A percentile compares a stretch with the other conserved stretches of the same genome.
These are phyloP conservation scores for Poecilia velifera DNA, from an alignment of 2,797 vertebrate genomes.

Conservation along the genomic window DNA sequence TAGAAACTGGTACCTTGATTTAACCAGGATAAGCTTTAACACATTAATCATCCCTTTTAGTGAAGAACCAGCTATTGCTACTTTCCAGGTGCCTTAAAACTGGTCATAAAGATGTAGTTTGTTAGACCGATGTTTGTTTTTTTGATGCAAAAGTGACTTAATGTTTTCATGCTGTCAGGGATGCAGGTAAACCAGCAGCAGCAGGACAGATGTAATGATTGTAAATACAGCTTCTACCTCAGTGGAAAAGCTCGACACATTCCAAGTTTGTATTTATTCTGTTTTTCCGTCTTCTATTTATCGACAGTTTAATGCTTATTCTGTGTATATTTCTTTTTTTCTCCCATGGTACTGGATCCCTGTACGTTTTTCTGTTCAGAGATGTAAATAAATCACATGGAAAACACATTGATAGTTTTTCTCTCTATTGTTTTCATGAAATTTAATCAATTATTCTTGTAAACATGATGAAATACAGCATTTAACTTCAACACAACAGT, in stretches of 20 bases:
- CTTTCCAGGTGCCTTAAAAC: constrained; percentile 55
- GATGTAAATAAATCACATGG: constrained; percentile 47
- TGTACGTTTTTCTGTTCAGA: constrained; percentile 14
- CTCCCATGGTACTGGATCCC: constrained; percentile 37
- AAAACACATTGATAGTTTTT: background rate
- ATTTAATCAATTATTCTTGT: background rate
- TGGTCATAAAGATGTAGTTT: background rate
- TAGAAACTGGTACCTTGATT: constrained; percentile 3
- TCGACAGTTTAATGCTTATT: constrained; percentile 9
- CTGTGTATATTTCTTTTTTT: constrained; percentile 19
- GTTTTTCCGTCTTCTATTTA: constrained; percentile 21
- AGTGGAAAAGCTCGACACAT: constrained; percentile 37
- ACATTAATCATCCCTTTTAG: constrained; percentile 13
- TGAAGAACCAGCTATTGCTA: constrained; percentile 16
- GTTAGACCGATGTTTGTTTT: background rate
- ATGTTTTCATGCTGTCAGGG: constrained; percentile 8
- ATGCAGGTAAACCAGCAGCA: background rate
- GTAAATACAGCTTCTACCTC: constrained; percentile 62
- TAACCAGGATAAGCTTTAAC: constrained; percentile 21
- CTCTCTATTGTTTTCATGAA: background rate
- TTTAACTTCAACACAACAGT: background rate
- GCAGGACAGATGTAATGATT: constrained; percentile 20
- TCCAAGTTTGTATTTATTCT: constrained; percentile 58
- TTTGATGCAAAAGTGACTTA: constrained; percentile 5
- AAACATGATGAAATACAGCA: background rate